Evolutionary conservation across 2,888 invertebrate species (phyloP).

Genomic region (Heliconius erato): DNA sequence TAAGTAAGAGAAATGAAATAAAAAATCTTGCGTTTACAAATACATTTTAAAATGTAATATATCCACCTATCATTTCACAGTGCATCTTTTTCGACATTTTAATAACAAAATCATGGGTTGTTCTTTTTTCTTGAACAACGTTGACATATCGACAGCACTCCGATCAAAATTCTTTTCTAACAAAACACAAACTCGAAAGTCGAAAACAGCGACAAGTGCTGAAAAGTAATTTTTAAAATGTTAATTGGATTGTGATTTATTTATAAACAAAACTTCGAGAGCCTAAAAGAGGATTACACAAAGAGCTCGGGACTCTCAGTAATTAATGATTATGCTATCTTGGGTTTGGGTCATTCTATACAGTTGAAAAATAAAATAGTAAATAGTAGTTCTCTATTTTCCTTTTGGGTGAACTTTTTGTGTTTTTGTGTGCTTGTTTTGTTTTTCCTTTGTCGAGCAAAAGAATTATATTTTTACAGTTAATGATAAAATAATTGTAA

Average conservation of each 20-base stretch:
- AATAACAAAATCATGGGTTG: neutral
- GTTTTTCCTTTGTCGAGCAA: neutral
- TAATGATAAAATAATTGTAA: neutral
- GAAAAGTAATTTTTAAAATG: slow-evolving; percentile 1
- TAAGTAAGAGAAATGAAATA: too few relatives aligned
- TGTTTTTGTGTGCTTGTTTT: neutral
- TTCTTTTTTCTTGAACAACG: neutral
- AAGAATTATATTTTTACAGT: neutral
- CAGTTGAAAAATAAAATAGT: neutral
- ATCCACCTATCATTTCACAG: neutral
- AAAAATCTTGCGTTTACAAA: too few relatives aligned
- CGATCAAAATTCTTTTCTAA: neutral
- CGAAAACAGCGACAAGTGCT: slow-evolving; percentile 1
- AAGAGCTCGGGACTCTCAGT: slow-evolving; percentile 11
- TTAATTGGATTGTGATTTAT: slow-evolving; percentile 21
- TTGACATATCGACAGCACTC: neutral
- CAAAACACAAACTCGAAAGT: neutral
- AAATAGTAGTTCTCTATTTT: neutral
- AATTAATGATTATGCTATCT: slow-evolving; percentile 17
- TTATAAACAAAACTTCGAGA: slow-evolving; percentile 23
- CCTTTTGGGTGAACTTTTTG: neutral
- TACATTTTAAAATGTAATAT: too few relatives aligned
- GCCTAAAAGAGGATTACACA: slow-evolving; percentile 22
- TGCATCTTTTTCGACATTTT: neutral
- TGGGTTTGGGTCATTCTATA: neutral